Evolutionary conservation across 2,113 vertebrate genomes (phyloP).

Genomic region (Pan paniscus): DNA sequence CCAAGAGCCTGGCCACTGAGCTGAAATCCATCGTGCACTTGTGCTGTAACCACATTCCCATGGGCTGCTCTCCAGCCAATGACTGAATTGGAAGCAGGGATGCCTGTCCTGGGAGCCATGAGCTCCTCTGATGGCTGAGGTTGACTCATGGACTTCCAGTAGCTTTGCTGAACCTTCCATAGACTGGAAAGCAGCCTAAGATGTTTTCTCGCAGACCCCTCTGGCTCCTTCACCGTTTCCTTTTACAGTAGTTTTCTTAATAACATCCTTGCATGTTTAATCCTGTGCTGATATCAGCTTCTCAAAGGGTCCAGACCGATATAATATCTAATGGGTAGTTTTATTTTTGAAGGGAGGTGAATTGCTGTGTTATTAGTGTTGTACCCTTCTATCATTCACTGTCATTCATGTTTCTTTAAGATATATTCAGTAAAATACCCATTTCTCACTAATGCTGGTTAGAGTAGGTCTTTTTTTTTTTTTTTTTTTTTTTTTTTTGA

Average conservation of each 20-base stretch:
- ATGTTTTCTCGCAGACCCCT: background rate
- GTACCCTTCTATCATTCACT: accelerated
- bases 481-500: background rate
- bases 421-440: background rate
- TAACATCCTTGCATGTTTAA: background rate
- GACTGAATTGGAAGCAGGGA: background rate
- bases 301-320: background rate
- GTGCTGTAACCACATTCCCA: accelerated
- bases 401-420: background rate
- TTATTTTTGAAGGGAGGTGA: background rate
- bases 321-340: background rate
- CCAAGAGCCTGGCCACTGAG: background rate
- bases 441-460: background rate
- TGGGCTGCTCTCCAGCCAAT: background rate
- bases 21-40: background rate
- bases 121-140: accelerated
- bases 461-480: background rate
- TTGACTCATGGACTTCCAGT: background rate
- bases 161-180: background rate
- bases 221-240: background rate
- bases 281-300: background rate
- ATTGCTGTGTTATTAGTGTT: background rate
- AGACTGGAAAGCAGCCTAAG: background rate
- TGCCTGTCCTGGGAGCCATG: background rate
- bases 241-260: background rate